Conservation (phyloP, 2,888 invertebrate genomes). For the Watsonalla binaria region DNA sequence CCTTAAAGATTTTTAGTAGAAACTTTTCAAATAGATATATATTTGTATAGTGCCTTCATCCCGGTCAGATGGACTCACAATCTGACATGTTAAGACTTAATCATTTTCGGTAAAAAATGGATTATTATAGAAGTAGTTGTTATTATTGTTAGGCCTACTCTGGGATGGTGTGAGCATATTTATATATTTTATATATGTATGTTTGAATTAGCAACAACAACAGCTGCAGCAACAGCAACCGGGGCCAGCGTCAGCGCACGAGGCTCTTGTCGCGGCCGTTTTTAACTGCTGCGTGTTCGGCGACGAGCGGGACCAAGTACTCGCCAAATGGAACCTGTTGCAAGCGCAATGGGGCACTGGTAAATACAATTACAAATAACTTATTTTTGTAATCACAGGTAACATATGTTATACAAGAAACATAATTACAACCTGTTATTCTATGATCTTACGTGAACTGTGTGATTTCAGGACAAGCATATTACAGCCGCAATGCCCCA, state of each 20-base stretch:
- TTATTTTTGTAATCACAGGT: neutral
- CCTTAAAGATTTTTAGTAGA: no score
- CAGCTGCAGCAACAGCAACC: conserved; percentile 73
- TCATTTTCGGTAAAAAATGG: no score
- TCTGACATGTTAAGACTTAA: no score
- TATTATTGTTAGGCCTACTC: no score
- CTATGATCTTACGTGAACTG: no score
- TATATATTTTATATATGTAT: neutral
- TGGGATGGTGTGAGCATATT: conserved; percentile 36
- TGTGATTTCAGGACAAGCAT: conserved; percentile 85
- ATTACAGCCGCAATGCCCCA: conserved; percentile 86
- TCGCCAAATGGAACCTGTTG: conserved; percentile 96
- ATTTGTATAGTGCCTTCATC: no score
- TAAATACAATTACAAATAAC: conserved; percentile 43
- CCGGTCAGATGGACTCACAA: no score
- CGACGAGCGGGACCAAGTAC: conserved; percentile 95
- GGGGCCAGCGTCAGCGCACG: conserved; percentile 79
- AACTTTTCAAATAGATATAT: no score
- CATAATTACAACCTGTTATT: no score
- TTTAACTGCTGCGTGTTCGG: conserved; percentile 91
- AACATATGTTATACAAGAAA: no score
- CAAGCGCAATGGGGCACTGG: conserved; percentile 94
- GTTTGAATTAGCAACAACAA: conserved; percentile 27
- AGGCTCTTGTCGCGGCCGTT: conserved; percentile 85
- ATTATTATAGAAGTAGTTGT: no score